Base-by-base conservation (phyloP, 1,140 invertebrate genomes). In the Ptiloglossa arizonensis region DNA sequence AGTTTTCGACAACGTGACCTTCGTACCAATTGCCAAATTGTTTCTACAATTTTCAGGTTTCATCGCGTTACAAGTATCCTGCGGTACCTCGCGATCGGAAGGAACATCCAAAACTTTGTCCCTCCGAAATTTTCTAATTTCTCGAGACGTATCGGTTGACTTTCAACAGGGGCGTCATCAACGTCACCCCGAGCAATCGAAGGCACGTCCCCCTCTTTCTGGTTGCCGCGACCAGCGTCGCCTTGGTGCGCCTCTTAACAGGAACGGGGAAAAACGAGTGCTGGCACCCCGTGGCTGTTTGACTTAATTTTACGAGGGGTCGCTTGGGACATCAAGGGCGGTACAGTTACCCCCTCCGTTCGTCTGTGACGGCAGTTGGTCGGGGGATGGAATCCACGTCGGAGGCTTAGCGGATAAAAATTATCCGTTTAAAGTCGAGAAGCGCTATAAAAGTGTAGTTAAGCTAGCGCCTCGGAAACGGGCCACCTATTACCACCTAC, bases 261-360 rank as follows among this genome's bases (percentile, higher is more conserved):
- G 78, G 69, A 71, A 79, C 80, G 63, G 77, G 72, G 82, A 87
- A 88, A 88, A 88, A 74, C 81, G 83, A 87, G 79, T 80, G 69
- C 50, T 54, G 69, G 81, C 86, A 88, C 78, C 88, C 86, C 80
- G 81, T 75, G 66, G 84, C 87, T 89, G 88, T 90, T 89, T 90
- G 89, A 89, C 89, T 90, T 90, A 90, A 90, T 90, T 90, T 90
- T 88, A 88, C 52, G 89, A 88, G 80, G 88, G 87, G 87, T 88
- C 82, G 85, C 76, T 35, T 75, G 79, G 72, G 86, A 87, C 81
- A 83, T 81, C 81, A 80, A 80, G 83, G 87, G 86, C 82, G 87
- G 86, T 86, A 88, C 86, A 78, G 85, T 73, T 81, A 80, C 82
- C 83, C 72, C 82, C 74, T 79, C 68, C 79, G 70, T 59, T 79